Evolutionary conservation across 2,888 invertebrate species (phyloP), one percentile per base, ranked within the genome.

Genomic region (Cheilosia scutellata): DNA sequence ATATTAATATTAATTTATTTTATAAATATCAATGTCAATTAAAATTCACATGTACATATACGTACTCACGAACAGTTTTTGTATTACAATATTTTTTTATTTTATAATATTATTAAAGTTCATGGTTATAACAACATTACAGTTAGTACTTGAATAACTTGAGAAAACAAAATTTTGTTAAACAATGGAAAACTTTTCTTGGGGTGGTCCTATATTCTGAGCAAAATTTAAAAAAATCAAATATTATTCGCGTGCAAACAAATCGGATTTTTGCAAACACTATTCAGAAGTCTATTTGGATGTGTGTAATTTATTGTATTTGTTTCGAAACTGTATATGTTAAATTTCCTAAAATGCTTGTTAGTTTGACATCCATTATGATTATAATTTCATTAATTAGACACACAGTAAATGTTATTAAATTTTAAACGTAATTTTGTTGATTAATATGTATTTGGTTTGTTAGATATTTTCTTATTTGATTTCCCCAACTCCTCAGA

Each of bases 1-100:
- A 57, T 76, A 63, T 58, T 76, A 63, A 37, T 58, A 71, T 51
- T 37, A 44, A 47, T 66, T 68, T 78, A 74, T 68, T 78, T 72
- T 79, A 79, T 83, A 83, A 83, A 78, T 83, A 83, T 83, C 78
- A 62, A 78, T 79, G 74, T 65, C 47, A 75, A 79, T 75, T 79
- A 51, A 74, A 83, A 75, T 68, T 83, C 74, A 74, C 70, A 79
- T 49, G 27, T 63, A 76, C 49, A 63, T 72, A 25, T 55, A 49
- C 31, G 49, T 51, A 44, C 53, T 16, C 11, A 44, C 44, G 57
- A 70, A 70, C 44, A 44, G 16, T 49, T 49, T 60, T 40, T 37
- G 40, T 51, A 29, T 65, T 27, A 51, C 25, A 37, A 37, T 37
- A 37, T 58, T 16, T 25, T 66, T 44, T 57, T 60, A 37, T 37